Base-by-base conservation (phyloP, 2,888 invertebrate genomes). In the Lasius fuliginosus region DNA sequence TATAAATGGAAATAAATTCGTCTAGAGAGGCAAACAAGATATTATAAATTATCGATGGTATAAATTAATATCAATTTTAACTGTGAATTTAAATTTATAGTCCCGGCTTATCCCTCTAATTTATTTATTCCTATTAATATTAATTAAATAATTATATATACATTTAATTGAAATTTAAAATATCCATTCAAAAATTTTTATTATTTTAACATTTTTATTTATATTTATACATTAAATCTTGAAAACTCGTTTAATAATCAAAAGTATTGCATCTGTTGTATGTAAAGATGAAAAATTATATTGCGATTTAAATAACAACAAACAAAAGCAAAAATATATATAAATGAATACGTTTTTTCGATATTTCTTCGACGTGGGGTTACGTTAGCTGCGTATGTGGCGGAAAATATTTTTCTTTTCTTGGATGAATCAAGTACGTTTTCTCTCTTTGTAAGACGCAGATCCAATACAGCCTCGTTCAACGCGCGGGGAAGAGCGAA, bases 371-470 rank as follows among this genome's bases (percentile, higher is more conserved):
- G 58, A 58, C 27, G 33, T 75, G 75, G 42, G 58, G 58, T 74
- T 65, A 75, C 46, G 30, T 23, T 56, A 18, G 65, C 68, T 58
- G 67, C 18, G 53, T 67, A 40, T 68, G 67, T 40, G 68, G 27
- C 12, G 67, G 67, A 60, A 76, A 76, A 83, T 83, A 76, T 83
- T 83, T 83, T 83, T 49, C 76, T 76, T 76, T n/a, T 68, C 56
- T 56, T 27, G 65, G 42, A 62, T 65, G 76, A 76, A 60, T 46
- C 46, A 42, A 71, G 60, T 71, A 81, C 79, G n/a, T 8, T 53
- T n/a, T 53, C 12, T 46, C 15, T 46, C 49, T 60, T 71, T 49
- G 71, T 81, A 81, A 81, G 79, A 79, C 36, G 71, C 69, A 36
- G 46, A 62, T 81, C 79, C 60, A 60, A 81, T 71, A 60, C 79